These are phyloP conservation scores for Orcinus orca DNA, from an alignment of 2,113 vertebrate genomes.

Conservation along the genomic window DNA sequence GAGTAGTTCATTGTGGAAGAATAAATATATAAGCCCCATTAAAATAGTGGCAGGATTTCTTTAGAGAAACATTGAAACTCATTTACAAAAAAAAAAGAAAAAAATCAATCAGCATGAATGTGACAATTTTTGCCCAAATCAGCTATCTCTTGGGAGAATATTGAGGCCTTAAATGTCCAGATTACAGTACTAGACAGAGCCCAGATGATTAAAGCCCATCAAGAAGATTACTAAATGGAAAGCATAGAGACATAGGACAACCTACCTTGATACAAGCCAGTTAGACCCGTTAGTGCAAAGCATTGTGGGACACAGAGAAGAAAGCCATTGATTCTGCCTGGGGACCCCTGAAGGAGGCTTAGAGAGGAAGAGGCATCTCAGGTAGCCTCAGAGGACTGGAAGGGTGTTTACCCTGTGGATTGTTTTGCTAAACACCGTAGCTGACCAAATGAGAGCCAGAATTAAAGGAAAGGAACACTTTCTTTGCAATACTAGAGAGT, in stretches of 20 bases:
- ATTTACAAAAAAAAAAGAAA: background rate
- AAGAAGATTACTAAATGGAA: background rate
- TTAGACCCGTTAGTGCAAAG: background rate
- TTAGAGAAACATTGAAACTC: background rate
- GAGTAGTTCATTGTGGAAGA: background rate
- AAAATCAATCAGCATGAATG: background rate
- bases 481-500: background rate
- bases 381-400: background rate
- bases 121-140: background rate
- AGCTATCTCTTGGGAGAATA: background rate
- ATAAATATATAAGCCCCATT: background rate
- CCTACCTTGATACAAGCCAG: background rate
- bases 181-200: background rate
- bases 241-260: background rate
- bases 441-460: background rate
- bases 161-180: background rate
- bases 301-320: background rate
- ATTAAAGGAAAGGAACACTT: background rate
- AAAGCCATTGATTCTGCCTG: background rate
- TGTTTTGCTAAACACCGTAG: background rate
- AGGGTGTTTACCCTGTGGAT: background rate
- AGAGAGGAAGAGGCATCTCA: background rate
- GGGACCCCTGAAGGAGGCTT: background rate
- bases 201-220: background rate
- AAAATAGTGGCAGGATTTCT: constrained; percentile 24